Percentiles rank a stretch among this genome's conserved stretches.
These are phyloP conservation scores for Vidua chalybeata DNA, from an alignment of 2,113 vertebrate genomes.

Conservation along the genomic window DNA sequence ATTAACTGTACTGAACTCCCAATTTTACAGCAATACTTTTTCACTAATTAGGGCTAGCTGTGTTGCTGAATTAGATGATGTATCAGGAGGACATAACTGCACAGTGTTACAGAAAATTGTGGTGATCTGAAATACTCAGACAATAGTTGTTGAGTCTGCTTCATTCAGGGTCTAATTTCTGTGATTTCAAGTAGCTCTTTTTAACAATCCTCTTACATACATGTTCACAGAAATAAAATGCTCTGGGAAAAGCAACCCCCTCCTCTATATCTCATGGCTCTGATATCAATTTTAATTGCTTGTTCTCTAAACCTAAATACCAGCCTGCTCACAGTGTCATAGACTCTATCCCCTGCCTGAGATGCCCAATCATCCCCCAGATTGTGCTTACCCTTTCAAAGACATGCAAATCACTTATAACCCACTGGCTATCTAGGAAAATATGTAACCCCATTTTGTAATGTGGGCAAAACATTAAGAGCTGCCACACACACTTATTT, in stretches of 20 bases:
- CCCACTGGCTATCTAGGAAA: not conserved
- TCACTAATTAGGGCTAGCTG: not conserved
- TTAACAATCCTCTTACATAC: not conserved
- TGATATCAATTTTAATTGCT: not conserved
- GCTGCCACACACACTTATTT: not conserved
- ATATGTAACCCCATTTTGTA: not conserved
- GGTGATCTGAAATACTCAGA: not conserved
- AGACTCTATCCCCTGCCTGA: not conserved
- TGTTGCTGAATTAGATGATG: not conserved
- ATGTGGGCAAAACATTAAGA: not conserved
- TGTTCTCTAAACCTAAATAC: not conserved
- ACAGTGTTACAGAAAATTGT: not conserved
- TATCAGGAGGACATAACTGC: not conserved
- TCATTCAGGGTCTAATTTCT: constrained; percentile 3
- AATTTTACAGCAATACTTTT: not conserved
- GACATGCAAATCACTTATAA: not conserved
- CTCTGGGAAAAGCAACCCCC: not conserved
- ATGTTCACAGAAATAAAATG: not conserved
- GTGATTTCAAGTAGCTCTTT: not conserved
- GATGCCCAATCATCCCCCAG: not conserved
- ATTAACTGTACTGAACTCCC: not conserved
- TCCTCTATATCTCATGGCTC: not conserved
- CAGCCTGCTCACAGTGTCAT: not conserved
- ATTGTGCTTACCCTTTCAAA: not conserved
- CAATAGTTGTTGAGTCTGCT: not conserved